Evolutionary conservation across 2,797 vertebrate species (phyloP).

Genomic region (Cuculus canorus): DNA sequence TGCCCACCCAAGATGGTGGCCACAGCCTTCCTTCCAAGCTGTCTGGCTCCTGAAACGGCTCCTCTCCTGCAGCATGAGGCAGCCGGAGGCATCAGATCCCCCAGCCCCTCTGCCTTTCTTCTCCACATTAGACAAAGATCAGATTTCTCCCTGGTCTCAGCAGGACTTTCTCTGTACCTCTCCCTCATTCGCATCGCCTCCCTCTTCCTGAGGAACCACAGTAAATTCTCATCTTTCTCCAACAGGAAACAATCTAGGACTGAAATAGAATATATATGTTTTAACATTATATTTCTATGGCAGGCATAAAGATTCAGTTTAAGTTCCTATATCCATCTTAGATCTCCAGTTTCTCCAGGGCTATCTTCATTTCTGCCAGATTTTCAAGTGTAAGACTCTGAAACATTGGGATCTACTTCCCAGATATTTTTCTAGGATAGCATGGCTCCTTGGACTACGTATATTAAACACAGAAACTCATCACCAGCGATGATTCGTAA

Average conservation of each 20-base stretch:
- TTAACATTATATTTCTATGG: neutral
- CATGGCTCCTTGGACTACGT: neutral
- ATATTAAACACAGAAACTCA: neutral
- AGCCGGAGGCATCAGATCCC: neutral
- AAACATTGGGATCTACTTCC: neutral
- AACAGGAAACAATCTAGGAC: neutral
- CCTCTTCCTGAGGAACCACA: neutral
- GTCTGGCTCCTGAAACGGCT: neutral
- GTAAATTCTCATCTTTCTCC: neutral
- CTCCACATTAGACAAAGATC: neutral
- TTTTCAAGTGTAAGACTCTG: neutral
- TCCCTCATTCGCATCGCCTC: neutral
- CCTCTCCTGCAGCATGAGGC: neutral
- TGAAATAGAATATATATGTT: neutral
- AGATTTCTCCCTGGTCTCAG: neutral
- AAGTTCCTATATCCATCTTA: neutral
- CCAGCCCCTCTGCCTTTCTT: neutral
- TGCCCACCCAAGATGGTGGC: neutral
- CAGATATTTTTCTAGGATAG: neutral
- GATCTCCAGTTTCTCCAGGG: neutral
- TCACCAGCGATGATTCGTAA: neutral
- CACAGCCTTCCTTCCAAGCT: neutral
- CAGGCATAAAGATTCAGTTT: neutral
- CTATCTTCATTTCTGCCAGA: neutral
- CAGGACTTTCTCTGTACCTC: neutral